Conservation (phyloP, 2,888 invertebrate genomes). For the Geophilus truncorum region DNA sequence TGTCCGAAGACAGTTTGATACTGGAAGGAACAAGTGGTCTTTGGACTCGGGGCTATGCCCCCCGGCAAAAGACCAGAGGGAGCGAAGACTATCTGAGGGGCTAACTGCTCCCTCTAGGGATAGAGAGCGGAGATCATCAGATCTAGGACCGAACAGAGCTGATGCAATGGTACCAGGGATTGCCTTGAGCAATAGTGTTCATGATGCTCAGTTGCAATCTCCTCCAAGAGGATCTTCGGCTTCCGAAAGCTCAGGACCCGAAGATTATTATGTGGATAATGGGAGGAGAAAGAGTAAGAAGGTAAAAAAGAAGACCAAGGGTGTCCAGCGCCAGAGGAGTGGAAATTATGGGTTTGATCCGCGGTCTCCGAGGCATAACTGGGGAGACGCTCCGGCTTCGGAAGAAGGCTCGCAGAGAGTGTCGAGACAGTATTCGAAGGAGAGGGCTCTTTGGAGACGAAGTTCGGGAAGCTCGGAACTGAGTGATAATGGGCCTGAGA, state of each 20-base stretch:
- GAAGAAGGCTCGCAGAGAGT: neutral
- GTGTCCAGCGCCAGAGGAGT: neutral
- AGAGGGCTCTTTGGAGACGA: neutral
- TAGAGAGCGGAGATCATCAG: neutral
- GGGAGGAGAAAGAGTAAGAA: neutral
- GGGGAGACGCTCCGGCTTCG: neutral
- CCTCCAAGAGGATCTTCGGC: neutral
- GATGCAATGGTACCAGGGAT: neutral
- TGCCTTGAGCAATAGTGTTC: neutral
- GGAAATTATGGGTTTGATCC: neutral
- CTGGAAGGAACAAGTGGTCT: neutral
- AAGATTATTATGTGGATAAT: neutral
- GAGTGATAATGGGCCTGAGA: constrained; percentile 35
- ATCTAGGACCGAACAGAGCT: neutral
- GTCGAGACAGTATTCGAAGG: constrained; percentile 28
- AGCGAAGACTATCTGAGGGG: neutral
- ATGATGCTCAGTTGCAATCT: neutral
- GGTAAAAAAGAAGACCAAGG: neutral
- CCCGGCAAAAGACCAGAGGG: neutral
- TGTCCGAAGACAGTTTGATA: neutral
- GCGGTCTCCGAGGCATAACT: neutral
- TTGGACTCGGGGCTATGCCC: neutral
- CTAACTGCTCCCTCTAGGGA: neutral
- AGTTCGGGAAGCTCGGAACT: constrained; percentile 37
- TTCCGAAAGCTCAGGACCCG: constrained; percentile 7